phyloP scores from a whole-genome alignment of 2,888 invertebrate species.

The Melanostoma scalare region DNA sequence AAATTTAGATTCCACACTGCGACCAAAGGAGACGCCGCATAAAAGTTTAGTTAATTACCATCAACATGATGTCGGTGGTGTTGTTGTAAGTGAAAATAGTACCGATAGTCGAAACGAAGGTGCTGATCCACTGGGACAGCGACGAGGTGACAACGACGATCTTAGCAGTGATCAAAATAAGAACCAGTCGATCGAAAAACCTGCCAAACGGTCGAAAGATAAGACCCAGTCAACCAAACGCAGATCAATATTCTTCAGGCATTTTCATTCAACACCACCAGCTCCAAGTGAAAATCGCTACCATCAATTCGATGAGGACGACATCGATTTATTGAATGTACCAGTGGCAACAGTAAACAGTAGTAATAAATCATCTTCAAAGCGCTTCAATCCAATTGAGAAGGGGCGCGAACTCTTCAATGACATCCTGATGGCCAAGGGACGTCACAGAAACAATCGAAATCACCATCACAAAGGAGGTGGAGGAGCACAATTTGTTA shows the following conservation, averaged over 20 bases:
- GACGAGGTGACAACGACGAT: slow-evolving; percentile 67
- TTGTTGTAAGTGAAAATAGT: slow-evolving; percentile 67
- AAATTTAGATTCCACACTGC: slow-evolving; percentile 65
- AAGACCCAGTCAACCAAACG: slow-evolving; percentile 47
- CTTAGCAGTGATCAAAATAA: slow-evolving; percentile 45
- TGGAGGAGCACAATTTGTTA: slow-evolving; percentile 17
- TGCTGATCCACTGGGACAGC: slow-evolving; percentile 73
- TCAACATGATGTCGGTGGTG: slow-evolving; percentile 57
- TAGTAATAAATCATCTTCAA: slow-evolving; percentile 36
- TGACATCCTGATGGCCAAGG: slow-evolving; percentile 81
- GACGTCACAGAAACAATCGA: slow-evolving; percentile 81
- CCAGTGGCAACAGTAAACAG: background rate
- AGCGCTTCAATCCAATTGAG: slow-evolving; percentile 77
- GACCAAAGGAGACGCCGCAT: slow-evolving; percentile 48
- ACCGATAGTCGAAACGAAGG: slow-evolving; percentile 75
- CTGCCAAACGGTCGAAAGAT: slow-evolving; percentile 45
- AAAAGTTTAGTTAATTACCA: slow-evolving; percentile 55
- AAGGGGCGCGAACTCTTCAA: slow-evolving; percentile 79
- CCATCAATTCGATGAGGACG: slow-evolving; percentile 45
- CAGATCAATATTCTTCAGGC: slow-evolving; percentile 58
- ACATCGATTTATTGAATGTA: slow-evolving; percentile 22
- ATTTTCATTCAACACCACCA: slow-evolving; percentile 36
- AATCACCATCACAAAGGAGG: slow-evolving; percentile 73
- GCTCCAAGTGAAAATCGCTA: slow-evolving; percentile 39
- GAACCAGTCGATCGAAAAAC: slow-evolving; percentile 31